phyloP scores from a whole-genome alignment of 2,888 invertebrate genomes.

The Druceiella hillmani region DNA sequence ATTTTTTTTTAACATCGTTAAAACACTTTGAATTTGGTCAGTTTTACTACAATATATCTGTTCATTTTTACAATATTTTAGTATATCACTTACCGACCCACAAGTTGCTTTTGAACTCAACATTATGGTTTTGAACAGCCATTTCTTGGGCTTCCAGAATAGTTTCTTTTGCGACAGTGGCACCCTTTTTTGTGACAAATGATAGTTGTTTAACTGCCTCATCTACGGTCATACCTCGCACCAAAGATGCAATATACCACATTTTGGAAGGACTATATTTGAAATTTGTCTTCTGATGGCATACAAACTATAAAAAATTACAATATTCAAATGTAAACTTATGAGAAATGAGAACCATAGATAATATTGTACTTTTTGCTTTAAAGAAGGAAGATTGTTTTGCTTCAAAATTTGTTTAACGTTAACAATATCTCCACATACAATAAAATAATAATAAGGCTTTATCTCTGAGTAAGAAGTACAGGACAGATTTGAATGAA shows the following conservation, averaged over 20 bases:
- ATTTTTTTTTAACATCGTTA: too few relatives aligned
- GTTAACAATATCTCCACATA: too few relatives aligned
- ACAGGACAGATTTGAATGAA: too few relatives aligned
- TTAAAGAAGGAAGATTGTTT: too few relatives aligned
- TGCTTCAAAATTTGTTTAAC: too few relatives aligned
- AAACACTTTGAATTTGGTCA: too few relatives aligned
- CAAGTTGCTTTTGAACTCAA: slow-evolving; percentile 90
- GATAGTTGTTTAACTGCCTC: slow-evolving; percentile 89
- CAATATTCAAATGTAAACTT: neutral
- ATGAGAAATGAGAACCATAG: slow-evolving; percentile 1
- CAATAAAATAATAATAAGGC: too few relatives aligned
- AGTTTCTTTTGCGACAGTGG: slow-evolving; percentile 64
- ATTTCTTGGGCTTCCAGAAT: slow-evolving; percentile 85
- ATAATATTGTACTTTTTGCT: slow-evolving; percentile 4
- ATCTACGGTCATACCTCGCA: slow-evolving; percentile 89
- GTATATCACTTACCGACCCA: slow-evolving; percentile 91
- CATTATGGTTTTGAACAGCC: slow-evolving; percentile 84
- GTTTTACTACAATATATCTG: too few relatives aligned
- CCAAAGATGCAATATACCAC: slow-evolving; percentile 85
- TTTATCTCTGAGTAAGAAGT: too few relatives aligned
- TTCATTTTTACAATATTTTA: too few relatives aligned
- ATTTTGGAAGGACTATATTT: slow-evolving; percentile 90
- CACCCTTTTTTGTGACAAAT: slow-evolving; percentile 78
- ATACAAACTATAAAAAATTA: slow-evolving; percentile 67
- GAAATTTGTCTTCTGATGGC: slow-evolving; percentile 77